Base-by-base conservation (phyloP, 2,113 vertebrate species). In the Triplophysa siluroides region DNA sequence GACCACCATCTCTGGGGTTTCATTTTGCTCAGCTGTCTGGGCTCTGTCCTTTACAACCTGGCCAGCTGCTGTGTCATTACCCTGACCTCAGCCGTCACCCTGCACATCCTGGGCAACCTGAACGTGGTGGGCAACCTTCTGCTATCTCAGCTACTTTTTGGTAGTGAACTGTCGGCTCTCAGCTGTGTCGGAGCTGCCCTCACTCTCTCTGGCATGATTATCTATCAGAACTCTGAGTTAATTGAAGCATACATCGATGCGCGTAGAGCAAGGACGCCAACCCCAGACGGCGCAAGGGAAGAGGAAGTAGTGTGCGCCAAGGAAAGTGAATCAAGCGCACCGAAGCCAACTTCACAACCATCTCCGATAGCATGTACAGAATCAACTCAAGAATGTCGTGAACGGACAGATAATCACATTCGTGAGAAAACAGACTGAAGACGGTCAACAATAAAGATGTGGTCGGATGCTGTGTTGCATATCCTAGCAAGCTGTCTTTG, bases 41-140 rank as follows among this genome's bases (percentile, higher is more conserved):
- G 95, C 83, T 99, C 97, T 0, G 96, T 99, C 79, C 89, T 99
- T 83, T 99, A 99, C 92, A 99, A 99, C 93, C 86, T 99, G 90
- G 93, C 98, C 87, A 97, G 96, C 89, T 95, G 94, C 92, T 95
- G 94, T 45, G 89, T 99, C 85, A 94, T 99, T 90, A 95, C 95
- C 0, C 96, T 96, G 83, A 99, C 98, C 26, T 99, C 98, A 0
- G 96, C 97, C 10, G 97, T 99, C 91, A 99, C 98, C 0, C 91
- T 99, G 88, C 98, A 99, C 2, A 93, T 99, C 81, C 93, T 99
- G 56, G 98, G 98, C 78, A 99, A 98, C 88, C 86, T 98, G 85
- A 97, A 92, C 0, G 90, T 98, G 62, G 95, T 97, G 88, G 98
- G 96, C 50, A 99, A 98, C 91, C 91, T 99, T 71, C 84, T 98